Evolutionary conservation across 1,140 invertebrate genomes (phyloP).

Genomic region (Colletes latitarsis): DNA sequence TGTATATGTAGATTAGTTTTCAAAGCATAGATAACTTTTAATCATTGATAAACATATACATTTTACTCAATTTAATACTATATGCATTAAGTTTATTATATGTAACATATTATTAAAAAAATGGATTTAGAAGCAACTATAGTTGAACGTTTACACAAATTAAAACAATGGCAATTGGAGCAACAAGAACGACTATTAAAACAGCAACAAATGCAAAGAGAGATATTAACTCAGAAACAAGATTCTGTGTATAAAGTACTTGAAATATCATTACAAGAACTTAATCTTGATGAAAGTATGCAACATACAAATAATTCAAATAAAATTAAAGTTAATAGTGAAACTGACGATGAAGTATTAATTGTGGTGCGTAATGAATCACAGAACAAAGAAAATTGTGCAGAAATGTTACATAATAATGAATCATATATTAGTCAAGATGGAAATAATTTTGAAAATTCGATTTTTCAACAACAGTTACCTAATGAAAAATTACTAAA

Average conservation of each 20-base stretch:
- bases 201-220: conserved; percentile 71
- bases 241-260: conserved; percentile 70
- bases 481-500: conserved; percentile 9
- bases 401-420: conserved; percentile 6
- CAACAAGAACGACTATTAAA: conserved; percentile 70
- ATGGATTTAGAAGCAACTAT: conserved; percentile 72
- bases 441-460: conserved; percentile 22
- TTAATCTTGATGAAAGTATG: conserved; percentile 22
- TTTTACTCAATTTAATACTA: not conserved
- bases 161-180: conserved; percentile 71
- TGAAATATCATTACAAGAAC: conserved; percentile 62
- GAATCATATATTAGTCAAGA: not conserved
- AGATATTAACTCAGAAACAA: conserved; percentile 69
- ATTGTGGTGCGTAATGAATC: not conserved
- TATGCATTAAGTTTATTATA: conserved; percentile 18
- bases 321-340: not conserved
- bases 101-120: conserved; percentile 6
- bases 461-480: not conserved
- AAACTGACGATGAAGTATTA: not conserved
- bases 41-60: not conserved
- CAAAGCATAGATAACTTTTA: conserved; percentile 6
- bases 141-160: conserved; percentile 69
- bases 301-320: not conserved
- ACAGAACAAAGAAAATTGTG: not conserved
- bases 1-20: not conserved